Base-by-base conservation (phyloP, 2,113 vertebrate genomes). In the Paedocypris sp. region DNA sequence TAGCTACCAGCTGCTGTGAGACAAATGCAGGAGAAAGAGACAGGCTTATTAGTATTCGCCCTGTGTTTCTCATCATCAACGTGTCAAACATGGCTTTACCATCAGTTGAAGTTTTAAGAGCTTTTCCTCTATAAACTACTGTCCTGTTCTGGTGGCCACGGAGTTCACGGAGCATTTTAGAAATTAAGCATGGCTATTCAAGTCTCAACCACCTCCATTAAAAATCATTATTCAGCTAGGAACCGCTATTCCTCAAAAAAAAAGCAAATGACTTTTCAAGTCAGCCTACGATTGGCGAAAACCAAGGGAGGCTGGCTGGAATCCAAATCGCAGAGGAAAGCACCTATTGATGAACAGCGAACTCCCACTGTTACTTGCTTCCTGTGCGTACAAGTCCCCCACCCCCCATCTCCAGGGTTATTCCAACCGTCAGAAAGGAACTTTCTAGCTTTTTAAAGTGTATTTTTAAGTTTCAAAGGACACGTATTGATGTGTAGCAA, bases 271-370 rank as follows among this genome's bases (percentile, higher is more conserved):
- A 60, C 32, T 46, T 62, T 45, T 58, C 26, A 47, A 46, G 50
- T 50, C 39, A 39, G 35, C 66, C 22, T 52, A 54, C 61, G 11
- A 48, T 26, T 66, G 57, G 52, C 68, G 23, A 62, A 54, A 51
- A 43, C 39, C 46, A 46, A 22, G 39, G 8, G 9, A 61, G 42
- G 16, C 53, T 73, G 63, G 66, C 52, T 22, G 46, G 42, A 1
- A 7, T 48, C 70, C 70, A 73, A 66, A 43, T 22, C 47, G 13
- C 52, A 62, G 22, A 43, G 70, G 66, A 68, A 69, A 53, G 62
- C 63, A 66, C 54, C 70, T 69, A 73, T 73, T 69, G 66, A 73
- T 43, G 29, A 54, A 10, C n/a, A 54, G 48, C 28, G 49, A 25
- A 66, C 70, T 63, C 66, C 59, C 59, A 62, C 72, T 61, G 51